Evolutionary conservation across 2,797 vertebrate genomes (phyloP).

Genomic region (Artibeus jamaicensis): DNA sequence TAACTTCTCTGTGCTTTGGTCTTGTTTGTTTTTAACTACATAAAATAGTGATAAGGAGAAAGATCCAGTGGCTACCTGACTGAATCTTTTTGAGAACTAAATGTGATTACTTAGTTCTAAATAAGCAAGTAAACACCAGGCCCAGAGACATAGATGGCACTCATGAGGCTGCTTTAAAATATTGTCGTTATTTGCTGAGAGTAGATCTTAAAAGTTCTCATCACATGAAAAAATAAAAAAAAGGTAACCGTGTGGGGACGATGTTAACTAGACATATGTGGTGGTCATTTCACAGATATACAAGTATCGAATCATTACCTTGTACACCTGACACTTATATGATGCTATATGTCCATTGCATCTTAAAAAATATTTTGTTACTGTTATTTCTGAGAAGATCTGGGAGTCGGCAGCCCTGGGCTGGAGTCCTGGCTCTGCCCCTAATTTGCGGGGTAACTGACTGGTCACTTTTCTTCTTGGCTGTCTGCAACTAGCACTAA

Average conservation of each 20-base stretch:
- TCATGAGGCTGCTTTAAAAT: background rate
- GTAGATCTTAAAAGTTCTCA: background rate
- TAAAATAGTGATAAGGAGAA: background rate
- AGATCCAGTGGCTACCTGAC: background rate
- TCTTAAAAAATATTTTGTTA: background rate
- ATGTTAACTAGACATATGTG: background rate
- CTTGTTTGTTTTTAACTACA: background rate
- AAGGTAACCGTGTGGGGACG: background rate
- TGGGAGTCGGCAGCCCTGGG: background rate
- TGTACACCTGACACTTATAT: background rate
- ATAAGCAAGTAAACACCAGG: background rate
- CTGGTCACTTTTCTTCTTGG: background rate
- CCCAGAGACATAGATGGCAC: background rate
- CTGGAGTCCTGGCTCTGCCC: background rate
- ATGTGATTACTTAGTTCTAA: background rate
- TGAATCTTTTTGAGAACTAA: conserved; percentile 32
- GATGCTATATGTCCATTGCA: background rate
- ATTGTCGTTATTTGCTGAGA: background rate
- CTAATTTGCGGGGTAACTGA: background rate
- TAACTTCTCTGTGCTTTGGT: background rate
- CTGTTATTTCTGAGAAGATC: background rate
- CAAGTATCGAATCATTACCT: background rate
- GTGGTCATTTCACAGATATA: background rate
- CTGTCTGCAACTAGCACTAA: background rate
- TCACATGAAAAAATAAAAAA: background rate